Evolutionary conservation across 2,888 invertebrate species (phyloP).

Genomic region (Phasia obesa): DNA sequence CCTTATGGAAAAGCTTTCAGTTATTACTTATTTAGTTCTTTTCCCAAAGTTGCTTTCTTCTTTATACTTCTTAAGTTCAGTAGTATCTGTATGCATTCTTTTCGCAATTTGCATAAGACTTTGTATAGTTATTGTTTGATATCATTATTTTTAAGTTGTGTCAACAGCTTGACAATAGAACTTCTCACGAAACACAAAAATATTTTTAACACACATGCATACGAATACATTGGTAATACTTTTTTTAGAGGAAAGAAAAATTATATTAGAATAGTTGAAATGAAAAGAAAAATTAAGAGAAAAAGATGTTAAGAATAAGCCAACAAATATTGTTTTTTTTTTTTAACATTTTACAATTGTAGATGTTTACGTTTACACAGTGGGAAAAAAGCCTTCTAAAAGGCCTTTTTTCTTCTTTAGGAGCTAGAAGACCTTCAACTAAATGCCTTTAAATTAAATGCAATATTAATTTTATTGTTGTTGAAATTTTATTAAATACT

Average conservation of each 20-base stretch:
- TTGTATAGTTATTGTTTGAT: conserved; percentile 61
- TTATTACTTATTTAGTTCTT: background rate
- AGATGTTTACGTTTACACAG: background rate
- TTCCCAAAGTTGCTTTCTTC: conserved; percentile 11
- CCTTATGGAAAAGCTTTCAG: background rate
- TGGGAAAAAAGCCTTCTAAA: too few species aligned
- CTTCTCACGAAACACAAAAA: conserved; percentile 55
- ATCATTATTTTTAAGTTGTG: conserved; percentile 69
- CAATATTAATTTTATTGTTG: too few species aligned
- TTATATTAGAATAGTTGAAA: background rate
- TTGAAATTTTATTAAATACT: too few species aligned
- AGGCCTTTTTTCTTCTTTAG: too few species aligned
- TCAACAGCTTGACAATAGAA: conserved; percentile 63
- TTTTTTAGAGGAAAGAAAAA: conserved; percentile 2
- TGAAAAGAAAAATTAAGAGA: background rate
- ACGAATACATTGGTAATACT: background rate
- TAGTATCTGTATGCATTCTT: conserved; percentile 6
- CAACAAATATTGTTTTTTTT: conserved; percentile 41
- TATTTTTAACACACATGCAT: conserved; percentile 45
- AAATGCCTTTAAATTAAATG: too few species aligned
- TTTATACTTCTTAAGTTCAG: conserved; percentile 26
- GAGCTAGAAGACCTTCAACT: too few species aligned
- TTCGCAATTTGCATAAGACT: conserved; percentile 61
- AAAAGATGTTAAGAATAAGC: conserved; percentile 2
- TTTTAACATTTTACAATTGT: conserved; percentile 48